Evolutionary conservation across 2,113 vertebrate genomes (phyloP).

Genomic region (Sorex araneus): DNA sequence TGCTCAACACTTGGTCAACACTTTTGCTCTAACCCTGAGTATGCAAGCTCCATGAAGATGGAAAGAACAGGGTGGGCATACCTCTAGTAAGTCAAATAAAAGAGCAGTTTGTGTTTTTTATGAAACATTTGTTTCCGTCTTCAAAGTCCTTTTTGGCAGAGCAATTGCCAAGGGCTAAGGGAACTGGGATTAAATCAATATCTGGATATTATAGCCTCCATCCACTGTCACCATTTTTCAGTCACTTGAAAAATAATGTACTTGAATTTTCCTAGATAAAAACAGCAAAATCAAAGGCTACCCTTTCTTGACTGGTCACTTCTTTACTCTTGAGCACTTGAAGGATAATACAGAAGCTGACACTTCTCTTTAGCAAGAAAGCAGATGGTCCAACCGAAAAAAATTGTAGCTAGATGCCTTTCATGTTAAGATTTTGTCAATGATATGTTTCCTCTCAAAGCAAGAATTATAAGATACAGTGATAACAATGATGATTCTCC

Average conservation of each 20-base stretch:
- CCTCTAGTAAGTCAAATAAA: slow-evolving; percentile 3
- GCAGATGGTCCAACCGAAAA: background rate
- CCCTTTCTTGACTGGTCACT: slow-evolving; percentile 11
- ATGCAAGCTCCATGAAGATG: background rate
- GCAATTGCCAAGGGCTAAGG: background rate
- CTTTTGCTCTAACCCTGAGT: slow-evolving; percentile 43
- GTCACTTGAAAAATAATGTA: slow-evolving; percentile 10
- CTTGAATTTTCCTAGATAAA: slow-evolving; percentile 9
- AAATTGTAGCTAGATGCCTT: slow-evolving; percentile 19
- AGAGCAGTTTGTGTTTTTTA: background rate
- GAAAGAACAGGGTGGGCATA: slow-evolving; percentile 10
- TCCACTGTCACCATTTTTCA: background rate
- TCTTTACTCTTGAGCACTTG: slow-evolving; percentile 7
- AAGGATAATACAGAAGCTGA: background rate
- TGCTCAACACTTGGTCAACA: slow-evolving; percentile 53
- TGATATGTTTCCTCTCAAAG: slow-evolving; percentile 3
- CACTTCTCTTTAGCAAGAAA: background rate
- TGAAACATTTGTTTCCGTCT: background rate
- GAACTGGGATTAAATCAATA: background rate
- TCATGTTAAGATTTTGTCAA: slow-evolving; percentile 3
- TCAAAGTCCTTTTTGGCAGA: slow-evolving; percentile 11
- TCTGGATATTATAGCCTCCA: background rate
- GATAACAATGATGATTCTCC: background rate
- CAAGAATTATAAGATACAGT: background rate
- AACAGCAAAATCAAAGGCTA: slow-evolving; percentile 32